Conservation (phyloP, 2,113 vertebrate species). For the Struthidea cinerea region DNA sequence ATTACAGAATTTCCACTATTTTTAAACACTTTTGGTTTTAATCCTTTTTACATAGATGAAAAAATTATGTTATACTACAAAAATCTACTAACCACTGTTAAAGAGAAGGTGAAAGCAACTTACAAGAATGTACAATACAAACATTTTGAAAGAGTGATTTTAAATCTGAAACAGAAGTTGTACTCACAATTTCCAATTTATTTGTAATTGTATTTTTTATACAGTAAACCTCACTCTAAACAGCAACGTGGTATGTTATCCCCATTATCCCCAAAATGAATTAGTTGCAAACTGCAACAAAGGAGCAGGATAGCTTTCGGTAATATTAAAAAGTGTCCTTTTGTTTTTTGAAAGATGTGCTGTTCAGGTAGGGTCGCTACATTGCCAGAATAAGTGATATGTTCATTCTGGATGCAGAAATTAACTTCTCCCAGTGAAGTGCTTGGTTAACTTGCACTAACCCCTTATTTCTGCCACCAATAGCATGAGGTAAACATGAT, state of each 20-base stretch:
- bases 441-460: not conserved
- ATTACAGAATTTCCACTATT: not conserved
- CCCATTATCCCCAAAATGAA: not conserved
- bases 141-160: not conserved
- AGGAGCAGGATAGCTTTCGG: not conserved
- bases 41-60: not conserved
- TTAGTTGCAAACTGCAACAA: not conserved
- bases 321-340: not conserved
- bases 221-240: not conserved
- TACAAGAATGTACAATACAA: not conserved
- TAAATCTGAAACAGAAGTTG: not conserved
- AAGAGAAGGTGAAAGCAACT: not conserved
- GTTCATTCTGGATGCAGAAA: not conserved
- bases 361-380: not conserved
- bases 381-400: not conserved
- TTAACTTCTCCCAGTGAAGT: not conserved
- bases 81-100: not conserved
- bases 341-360: not conserved
- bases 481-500: fast-evolving
- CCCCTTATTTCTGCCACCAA: not conserved
- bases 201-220: not conserved
- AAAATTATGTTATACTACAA: not conserved
- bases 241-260: not conserved
- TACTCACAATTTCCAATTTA: not conserved
- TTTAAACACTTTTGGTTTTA: not conserved